These are phyloP conservation scores for Drosophila formosana DNA, from an alignment of 2,888 invertebrate species.

Conservation along the genomic window DNA sequence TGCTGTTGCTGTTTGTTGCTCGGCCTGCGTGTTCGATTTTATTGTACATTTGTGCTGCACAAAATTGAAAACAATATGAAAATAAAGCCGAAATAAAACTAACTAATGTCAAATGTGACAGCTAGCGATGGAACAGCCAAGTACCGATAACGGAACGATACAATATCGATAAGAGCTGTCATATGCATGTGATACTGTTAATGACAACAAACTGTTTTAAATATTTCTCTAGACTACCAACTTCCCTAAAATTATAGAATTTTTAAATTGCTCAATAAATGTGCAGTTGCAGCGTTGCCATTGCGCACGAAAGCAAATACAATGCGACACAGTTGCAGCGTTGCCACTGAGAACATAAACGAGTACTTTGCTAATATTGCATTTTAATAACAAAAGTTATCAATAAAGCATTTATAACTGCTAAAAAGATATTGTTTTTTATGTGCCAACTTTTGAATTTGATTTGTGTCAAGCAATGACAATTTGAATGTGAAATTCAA, in stretches of 20 bases:
- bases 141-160: neutral
- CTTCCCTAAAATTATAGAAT: too few species aligned
- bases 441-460: too few species aligned
- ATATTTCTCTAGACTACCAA: too few species aligned
- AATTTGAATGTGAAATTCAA: neutral
- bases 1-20: conserved; percentile 11
- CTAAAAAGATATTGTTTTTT: too few species aligned
- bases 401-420: neutral
- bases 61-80: conserved; percentile 60
- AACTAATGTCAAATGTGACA: conserved; percentile 68
- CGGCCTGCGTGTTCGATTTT: conserved; percentile 5
- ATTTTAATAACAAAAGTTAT: neutral
- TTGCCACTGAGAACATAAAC: conserved; percentile 36
- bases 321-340: neutral
- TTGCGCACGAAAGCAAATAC: neutral
- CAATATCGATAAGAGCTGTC: neutral
- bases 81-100: conserved; percentile 62
- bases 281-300: too few species aligned
- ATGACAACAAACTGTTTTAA: too few species aligned
- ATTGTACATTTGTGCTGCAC: conserved; percentile 51
- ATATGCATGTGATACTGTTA: too few species aligned
- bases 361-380: conserved; percentile 10
- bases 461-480: too few species aligned
- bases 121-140: conserved; percentile 3
- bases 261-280: too few species aligned